Evolutionary conservation across 2,113 vertebrate genomes (phyloP), one percentile per base, ranked within the genome.

Genomic region (Brachypodius melanocephalos): DNA sequence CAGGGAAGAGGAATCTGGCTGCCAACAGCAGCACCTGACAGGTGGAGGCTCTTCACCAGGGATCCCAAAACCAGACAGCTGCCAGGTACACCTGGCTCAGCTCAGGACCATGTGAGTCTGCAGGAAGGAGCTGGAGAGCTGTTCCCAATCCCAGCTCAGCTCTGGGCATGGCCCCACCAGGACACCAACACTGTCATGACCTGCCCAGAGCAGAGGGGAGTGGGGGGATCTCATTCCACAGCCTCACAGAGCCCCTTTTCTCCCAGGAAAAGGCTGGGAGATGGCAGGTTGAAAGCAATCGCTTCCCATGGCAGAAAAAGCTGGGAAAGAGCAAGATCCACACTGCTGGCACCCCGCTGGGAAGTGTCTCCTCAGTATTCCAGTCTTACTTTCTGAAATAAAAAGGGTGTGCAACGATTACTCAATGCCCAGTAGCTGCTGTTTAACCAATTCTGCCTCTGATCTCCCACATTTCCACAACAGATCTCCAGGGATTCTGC

Each of bases 381-480:
- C 7, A 6, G 15, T 55, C 57, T 26, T 15, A 29, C 28, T 68
- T 57, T 26, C 54, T 73, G 48, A 86, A 86, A 72, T 17, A 40
- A 90, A 89, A 90, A 32, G 67, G 58, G 61, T 63, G 49, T 57
- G 89, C 51, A 95, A 69, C 17, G 32, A 16, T 31, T 75, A 59
- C 76, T 46, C 43, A 10, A 31, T 69, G 93, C 74, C 78, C 89
- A 63, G 57, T 10, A 48, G 79, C 79, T 85, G 79, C 67, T 90
- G 59, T 42, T 94, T 55, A 63, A 85, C 84, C 46, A 69, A 31
- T 61, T 61, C 84, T 84, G 49, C 72, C 72, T 86, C 90, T 87
- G 72, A 76, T 86, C 80, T 79, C 46, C 83, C 69, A 71, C 84
- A 48, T 48, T 61, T 55, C 67, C 69, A 34, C 34, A 66, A 76